Conservation (phyloP, 2,113 vertebrate genomes). For the Sisor rabdophorus region DNA sequence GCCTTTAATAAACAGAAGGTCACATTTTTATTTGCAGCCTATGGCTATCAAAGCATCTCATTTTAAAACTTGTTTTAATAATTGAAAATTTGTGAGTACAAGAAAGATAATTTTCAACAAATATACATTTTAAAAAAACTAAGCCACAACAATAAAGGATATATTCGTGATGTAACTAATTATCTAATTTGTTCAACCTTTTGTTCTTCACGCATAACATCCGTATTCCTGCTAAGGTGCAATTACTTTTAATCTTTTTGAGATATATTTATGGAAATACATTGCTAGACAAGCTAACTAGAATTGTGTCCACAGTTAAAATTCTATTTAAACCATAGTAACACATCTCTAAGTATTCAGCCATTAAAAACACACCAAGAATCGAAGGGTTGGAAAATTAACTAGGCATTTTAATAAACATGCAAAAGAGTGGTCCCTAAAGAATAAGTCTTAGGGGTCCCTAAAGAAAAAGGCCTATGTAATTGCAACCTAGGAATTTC, state of each 20-base stretch:
- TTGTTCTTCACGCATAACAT: neutral
- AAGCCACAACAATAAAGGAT: neutral
- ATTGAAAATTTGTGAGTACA: neutral
- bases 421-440: neutral
- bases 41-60: neutral
- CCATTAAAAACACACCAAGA: neutral
- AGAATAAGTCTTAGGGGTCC: neutral
- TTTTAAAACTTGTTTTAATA: neutral
- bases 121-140: neutral
- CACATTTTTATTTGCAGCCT: neutral
- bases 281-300: neutral
- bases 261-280: neutral
- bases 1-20: neutral
- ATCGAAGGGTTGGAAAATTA: neutral
- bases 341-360: neutral
- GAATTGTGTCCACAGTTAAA: neutral
- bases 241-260: neutral
- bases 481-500: neutral
- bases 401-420: neutral
- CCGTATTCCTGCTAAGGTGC: neutral
- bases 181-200: neutral
- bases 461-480: no score
- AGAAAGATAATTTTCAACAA: neutral
- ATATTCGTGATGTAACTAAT: neutral
- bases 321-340: neutral